Evolutionary conservation across 2,113 vertebrate genomes (phyloP).

Genomic region (rat (Rattus norvegicus)): GRCr8 NC_086022.1:153934501-153935000

Average conservation of each 20-base stretch:
- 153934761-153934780: neutral
- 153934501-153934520: conserved; percentile 72
- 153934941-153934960: neutral
- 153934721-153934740: conserved; percentile 60
- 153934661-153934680: conserved; percentile 75
- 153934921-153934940: neutral
- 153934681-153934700: conserved; percentile 70
- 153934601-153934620: conserved; percentile 65
- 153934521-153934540: conserved; percentile 74
- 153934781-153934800: conserved; percentile 46
- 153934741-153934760: neutral
- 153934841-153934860: conserved; percentile 36
- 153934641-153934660: conserved; percentile 44
- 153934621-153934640: conserved; percentile 53
- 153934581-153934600: conserved; percentile 48
- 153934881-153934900: neutral
- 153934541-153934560: conserved; percentile 73
- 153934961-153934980: neutral
- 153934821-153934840: neutral
- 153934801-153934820: neutral
- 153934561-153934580: conserved; percentile 66
- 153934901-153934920: neutral
- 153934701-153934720: conserved; percentile 56
- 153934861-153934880: neutral
- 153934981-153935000: neutral